Conservation (phyloP, 2,888 invertebrate species). For the Eupithecia exiguata region DNA sequence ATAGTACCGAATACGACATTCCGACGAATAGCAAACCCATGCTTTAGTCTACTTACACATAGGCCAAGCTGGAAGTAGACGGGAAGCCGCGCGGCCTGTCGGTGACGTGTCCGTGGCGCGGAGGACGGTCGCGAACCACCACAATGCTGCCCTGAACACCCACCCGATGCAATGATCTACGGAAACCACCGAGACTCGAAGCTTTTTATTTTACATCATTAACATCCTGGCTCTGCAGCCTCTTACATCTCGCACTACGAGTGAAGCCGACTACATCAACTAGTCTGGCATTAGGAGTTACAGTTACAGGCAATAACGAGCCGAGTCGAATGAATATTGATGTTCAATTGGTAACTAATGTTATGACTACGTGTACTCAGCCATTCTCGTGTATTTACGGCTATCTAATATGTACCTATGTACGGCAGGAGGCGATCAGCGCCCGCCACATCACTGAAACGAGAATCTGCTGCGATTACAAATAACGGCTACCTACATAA, state of each 20-base stretch:
- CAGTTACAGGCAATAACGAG: background rate
- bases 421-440: background rate
- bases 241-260: background rate
- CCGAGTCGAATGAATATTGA: constrained; percentile 11
- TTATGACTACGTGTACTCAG: background rate
- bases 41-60: background rate
- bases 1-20: background rate
- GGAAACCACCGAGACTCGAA: background rate
- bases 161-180: background rate
- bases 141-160: background rate
- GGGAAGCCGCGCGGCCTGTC: background rate
- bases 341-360: constrained; percentile 14
- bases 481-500: too few species aligned
- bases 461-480: background rate
- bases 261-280: background rate
- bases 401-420: background rate
- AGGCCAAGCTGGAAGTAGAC: background rate
- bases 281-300: background rate
- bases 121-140: background rate
- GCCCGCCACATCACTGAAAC: background rate
- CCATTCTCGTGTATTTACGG: background rate
- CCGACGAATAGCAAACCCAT: background rate
- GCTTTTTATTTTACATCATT: too few species aligned
- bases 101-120: background rate
- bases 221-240: background rate